Evolutionary conservation across 1,140 invertebrate species (phyloP), one percentile per base, ranked within the genome.

Genomic region (Mamestra configurata): DNA sequence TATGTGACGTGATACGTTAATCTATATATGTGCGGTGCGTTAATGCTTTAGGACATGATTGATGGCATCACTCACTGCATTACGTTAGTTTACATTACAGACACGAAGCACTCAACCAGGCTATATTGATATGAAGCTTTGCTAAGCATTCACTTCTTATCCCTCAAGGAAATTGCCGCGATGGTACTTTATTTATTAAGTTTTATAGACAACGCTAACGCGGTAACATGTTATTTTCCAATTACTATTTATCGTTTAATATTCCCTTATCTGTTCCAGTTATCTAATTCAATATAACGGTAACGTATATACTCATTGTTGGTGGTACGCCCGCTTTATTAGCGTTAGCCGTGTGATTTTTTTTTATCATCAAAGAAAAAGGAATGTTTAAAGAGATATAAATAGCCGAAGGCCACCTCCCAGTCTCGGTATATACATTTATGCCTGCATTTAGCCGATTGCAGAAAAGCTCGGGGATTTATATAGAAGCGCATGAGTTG

Each of bases 401-500:
- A 88, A 86, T 86, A 86, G 86, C 86, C 85, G 86, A 92, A 86
- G 82, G 84, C 84, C 81, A 76, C 71, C 73, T 79, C 73, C 46
- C 51, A 20, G 75, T 81, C 78, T 82, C 46, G 75, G 51, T 53
- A 37, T 77, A 64, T 79, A 59, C 55, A 46, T 71, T 71, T 80
- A 75, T 79, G 55, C 51, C 20, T 81, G 68, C 68, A 66, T 86
- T 87, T 85, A 87, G 87, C 68, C 82, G 85, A 87, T 88, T 92
- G 87, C 92, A 93, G 85, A 88, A 90, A 86, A 89, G 83, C 82
- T 80, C 83, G 11, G 66, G 82, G 89, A 85, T 94, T 92, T 93
- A 92, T 93, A 94, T 94, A 93, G 90, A 91, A 90, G 84, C 87
- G 90, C 86, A 90, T 88, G 88, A 93, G 92, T 94, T 94, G 88